These are phyloP conservation scores for Lophura nycthemera DNA, from an alignment of 2,113 vertebrate genomes.

Conservation along the genomic window DNA sequence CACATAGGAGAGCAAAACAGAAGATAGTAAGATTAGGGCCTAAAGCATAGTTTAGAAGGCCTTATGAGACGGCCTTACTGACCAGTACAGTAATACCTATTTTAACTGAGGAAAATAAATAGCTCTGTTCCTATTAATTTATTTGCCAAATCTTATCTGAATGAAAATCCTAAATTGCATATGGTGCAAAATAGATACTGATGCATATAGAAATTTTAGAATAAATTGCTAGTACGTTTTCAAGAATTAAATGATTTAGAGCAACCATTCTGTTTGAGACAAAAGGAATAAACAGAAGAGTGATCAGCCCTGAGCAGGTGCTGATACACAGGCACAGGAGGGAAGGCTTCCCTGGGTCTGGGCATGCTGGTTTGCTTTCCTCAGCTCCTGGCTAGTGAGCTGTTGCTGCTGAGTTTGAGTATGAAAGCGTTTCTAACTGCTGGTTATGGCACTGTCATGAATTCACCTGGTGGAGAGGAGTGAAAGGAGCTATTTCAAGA, in stretches of 20 bases:
- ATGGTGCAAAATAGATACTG: not conserved
- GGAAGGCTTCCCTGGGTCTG: rapidly evolving
- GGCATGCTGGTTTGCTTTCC: not conserved
- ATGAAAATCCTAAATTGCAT: not conserved
- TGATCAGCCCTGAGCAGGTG: rapidly evolving
- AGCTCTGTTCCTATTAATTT: not conserved
- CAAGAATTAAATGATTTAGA: not conserved
- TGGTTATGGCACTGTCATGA: not conserved
- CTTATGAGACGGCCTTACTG: not conserved
- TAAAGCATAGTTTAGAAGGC: not conserved
- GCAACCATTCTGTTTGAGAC: not conserved
- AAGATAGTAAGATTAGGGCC: not conserved
- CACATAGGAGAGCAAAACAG: not conserved
- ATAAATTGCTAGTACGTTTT: not conserved
- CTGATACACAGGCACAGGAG: not conserved
- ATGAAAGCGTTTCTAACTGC: not conserved
- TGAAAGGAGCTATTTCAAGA: not conserved
- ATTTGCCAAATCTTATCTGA: not conserved
- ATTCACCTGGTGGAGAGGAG: not conserved
- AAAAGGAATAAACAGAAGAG: not conserved
- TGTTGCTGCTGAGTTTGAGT: not conserved
- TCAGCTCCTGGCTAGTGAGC: not conserved
- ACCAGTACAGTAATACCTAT: not conserved
- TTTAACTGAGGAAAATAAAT: not conserved
- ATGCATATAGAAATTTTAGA: not conserved